Evolutionary conservation across 2,888 invertebrate genomes (phyloP), one percentile per base, ranked within the genome.

Genomic region (Trichogramma evanescens): DNA sequence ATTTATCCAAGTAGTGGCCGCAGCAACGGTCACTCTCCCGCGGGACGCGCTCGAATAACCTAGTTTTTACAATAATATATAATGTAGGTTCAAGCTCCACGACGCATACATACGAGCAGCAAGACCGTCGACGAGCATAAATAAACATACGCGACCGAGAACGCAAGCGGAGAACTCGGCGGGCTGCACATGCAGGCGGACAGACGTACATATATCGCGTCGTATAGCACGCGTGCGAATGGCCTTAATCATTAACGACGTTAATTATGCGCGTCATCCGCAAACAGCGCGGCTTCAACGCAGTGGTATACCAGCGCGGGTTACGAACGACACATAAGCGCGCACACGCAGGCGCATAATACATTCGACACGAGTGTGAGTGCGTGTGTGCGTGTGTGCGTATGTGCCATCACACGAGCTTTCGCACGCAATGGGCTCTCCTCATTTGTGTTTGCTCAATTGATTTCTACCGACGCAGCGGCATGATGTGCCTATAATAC

Each of bases 401-500:
- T 38, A 6, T 50, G 10, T 48, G n/a, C n/a, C 49, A 42, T 40
- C 38, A 49, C 44, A 45, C 26, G 13, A 10, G 52, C 13, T n/a
- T 42, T 43, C 52, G 13, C 13, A 8, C 7, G 48, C 38, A 42
- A 55, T 53, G 39, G 52, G 50, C 13, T 42, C 26, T 26, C 26
- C 26, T 59, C 57, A 63, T 63, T 59, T 62, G 56, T 26, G 26
- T 54, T 57, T 48, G 49, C 54, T 13, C 42, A 59, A 63, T 63
- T 57, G 63, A 57, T 59, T 63, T 42, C 51, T 49, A 42, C 40
- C 39, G 13, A 7, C 10, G 13, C 9, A 41, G 13, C n/a, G 5
- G 50, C 50, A 40, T 3, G n/a, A 40, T n/a, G 50, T n/a, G 50
- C 50, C n/a, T 6, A 9, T 13, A 13, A 13, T 50, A 38, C 50